Evolutionary conservation across 2,113 vertebrate genomes (phyloP).

Genomic region (Hemiscyllium ocellatum): DNA sequence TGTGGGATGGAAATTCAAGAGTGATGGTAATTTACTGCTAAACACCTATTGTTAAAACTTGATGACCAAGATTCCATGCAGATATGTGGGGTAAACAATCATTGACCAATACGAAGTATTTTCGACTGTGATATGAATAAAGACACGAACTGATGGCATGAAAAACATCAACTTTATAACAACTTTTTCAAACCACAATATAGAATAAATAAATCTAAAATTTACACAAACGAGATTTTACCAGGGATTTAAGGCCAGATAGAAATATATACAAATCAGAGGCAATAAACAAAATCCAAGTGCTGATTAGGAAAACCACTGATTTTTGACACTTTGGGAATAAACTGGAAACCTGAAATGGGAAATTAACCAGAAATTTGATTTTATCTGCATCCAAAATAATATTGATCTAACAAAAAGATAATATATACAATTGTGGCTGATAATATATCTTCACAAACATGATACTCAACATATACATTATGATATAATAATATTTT

Average conservation of each 20-base stretch:
- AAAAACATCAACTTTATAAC: not conserved
- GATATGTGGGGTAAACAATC: not conserved
- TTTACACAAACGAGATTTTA: not conserved
- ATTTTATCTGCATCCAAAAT: not conserved
- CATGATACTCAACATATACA: no score
- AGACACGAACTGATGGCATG: not conserved
- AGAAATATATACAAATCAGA: not conserved
- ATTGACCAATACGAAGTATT: not conserved
- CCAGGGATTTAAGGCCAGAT: not conserved
- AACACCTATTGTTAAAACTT: not conserved
- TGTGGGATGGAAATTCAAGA: slow-evolving; percentile 40
- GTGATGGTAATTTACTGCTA: not conserved
- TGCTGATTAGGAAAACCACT: not conserved
- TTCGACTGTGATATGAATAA: not conserved
- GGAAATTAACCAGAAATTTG: not conserved
- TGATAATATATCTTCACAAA: no score
- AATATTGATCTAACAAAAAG: not conserved
- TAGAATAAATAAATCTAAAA: not conserved
- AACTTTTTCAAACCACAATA: not conserved
- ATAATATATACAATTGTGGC: no score
- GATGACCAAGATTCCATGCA: not conserved
- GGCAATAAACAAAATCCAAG: not conserved
- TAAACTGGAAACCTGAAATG: not conserved
- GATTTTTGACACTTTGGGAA: not conserved
- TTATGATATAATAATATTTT: not conserved